Evolutionary conservation across 2,113 vertebrate genomes (phyloP).

Genomic region (Pipra filicauda): DNA sequence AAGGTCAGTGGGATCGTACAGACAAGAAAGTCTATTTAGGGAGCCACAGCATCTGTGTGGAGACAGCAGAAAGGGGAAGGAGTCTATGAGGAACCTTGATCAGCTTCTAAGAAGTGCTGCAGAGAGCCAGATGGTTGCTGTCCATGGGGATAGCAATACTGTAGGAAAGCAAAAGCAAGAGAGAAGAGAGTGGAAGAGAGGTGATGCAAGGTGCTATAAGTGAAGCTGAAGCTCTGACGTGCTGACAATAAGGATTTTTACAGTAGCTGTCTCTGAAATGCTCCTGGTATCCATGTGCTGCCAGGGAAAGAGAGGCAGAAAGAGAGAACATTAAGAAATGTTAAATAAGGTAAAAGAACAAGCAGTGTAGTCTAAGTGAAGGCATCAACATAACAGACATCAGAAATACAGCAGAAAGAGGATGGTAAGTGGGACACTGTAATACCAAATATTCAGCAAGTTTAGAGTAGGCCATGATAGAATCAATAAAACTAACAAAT

Average conservation of each 20-base stretch:
- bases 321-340: neutral
- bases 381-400: neutral
- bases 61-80: neutral
- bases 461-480: neutral
- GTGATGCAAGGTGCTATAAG: neutral
- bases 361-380: neutral
- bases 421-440: neutral
- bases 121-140: neutral
- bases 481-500: neutral
- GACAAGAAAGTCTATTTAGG: neutral
- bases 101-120: neutral
- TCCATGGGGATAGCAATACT: neutral
- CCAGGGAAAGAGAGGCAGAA: neutral
- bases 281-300: rapidly evolving
- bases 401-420: neutral
- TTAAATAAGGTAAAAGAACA: neutral
- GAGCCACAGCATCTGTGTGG: neutral
- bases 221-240: neutral
- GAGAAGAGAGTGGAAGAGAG: neutral
- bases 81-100: neutral
- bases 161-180: neutral
- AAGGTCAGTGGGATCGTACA: neutral
- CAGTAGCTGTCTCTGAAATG: neutral
- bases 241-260: neutral
- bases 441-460: neutral